phyloP scores from a whole-genome alignment of 1,140 invertebrate species.

The Ips typographus region DNA sequence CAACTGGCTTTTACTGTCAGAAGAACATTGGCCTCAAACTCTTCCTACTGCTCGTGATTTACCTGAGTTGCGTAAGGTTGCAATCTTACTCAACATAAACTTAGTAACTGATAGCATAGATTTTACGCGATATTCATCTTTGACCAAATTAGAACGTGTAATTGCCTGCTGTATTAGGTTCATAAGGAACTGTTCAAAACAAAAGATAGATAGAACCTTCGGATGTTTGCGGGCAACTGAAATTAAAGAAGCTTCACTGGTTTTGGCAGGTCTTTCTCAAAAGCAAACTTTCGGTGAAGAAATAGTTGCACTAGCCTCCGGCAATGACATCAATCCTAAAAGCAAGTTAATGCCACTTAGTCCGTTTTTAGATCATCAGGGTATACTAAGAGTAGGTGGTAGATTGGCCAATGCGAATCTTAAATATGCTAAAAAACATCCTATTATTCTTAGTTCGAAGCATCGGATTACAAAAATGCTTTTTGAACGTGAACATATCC shows the following conservation, averaged over 20 bases:
- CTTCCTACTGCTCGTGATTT: neutral
- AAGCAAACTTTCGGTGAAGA: neutral
- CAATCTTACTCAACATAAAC: neutral
- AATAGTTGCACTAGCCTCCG: constrained; percentile 40
- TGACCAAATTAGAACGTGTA: neutral
- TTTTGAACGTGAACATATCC: neutral
- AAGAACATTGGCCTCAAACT: neutral
- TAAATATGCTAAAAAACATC: constrained; percentile 25
- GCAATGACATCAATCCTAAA: constrained; percentile 47
- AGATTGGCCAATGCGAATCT: constrained; percentile 44
- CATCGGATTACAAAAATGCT: constrained; percentile 9
- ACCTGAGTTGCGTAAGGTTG: neutral
- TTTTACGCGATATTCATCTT: neutral
- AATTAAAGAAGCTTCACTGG: neutral
- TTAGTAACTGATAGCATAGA: neutral
- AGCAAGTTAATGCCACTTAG: constrained; percentile 44
- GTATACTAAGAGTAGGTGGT: constrained; percentile 52
- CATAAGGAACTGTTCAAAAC: neutral
- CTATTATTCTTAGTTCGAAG: constrained; percentile 6
- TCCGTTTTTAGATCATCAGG: constrained; percentile 49
- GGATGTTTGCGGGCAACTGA: neutral
- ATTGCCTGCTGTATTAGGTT: constrained; percentile 2
- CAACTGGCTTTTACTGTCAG: neutral
- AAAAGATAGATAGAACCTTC: neutral
- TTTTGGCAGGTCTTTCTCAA: neutral